Conservation (phyloP, 2,888 invertebrate genomes). For the Leptopilina syphax region DNA sequence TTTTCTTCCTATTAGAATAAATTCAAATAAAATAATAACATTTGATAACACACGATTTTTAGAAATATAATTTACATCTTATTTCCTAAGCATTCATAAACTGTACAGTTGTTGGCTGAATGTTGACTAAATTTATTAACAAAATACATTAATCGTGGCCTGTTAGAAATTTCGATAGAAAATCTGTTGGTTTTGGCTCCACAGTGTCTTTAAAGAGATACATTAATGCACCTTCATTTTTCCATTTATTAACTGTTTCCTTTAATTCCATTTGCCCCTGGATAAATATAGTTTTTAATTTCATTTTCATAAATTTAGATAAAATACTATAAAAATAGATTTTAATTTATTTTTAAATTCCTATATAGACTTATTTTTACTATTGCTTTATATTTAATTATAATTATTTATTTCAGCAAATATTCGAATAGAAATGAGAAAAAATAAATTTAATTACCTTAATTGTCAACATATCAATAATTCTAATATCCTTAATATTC, state of each 20-base stretch:
- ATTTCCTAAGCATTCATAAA: background rate
- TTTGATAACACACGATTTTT: background rate
- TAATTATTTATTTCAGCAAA: too few relatives aligned
- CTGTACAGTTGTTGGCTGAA: slow-evolving; percentile 19
- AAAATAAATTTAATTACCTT: slow-evolving; percentile 81
- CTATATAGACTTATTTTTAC: background rate
- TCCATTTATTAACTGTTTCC: slow-evolving; percentile 92
- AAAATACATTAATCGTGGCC: slow-evolving; percentile 78
- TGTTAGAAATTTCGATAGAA: slow-evolving; percentile 92
- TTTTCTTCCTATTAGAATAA: too few relatives aligned
- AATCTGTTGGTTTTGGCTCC: slow-evolving; percentile 92
- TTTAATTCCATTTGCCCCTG: slow-evolving; percentile 97
- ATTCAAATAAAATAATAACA: background rate
- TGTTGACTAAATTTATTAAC: slow-evolving; percentile 1
- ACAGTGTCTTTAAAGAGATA: slow-evolving; percentile 89
- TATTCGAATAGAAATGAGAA: background rate
- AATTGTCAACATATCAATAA: slow-evolving; percentile 93
- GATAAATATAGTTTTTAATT: slow-evolving; percentile 60
- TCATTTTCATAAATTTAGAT: background rate
- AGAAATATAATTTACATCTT: slow-evolving; percentile 18
- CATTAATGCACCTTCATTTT: slow-evolving; percentile 94
- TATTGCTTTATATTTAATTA: background rate
- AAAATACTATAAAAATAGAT: background rate
- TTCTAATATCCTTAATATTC: slow-evolving; percentile 89
- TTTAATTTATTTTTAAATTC: too few relatives aligned